Evolutionary conservation across 2,113 vertebrate species (phyloP).

Genomic region (Vidua macroura): DNA sequence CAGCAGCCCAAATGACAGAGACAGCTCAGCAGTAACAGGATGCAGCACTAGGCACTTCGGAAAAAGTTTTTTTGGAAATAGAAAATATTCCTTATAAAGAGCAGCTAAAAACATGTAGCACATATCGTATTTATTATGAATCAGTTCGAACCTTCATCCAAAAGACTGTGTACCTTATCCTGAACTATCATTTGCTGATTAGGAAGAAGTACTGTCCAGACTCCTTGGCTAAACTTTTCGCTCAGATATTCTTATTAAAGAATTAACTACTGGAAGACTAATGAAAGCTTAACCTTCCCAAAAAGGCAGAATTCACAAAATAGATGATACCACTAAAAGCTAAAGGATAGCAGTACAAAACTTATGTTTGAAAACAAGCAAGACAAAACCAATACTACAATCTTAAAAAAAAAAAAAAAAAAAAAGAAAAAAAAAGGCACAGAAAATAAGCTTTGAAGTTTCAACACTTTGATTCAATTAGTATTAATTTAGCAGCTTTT

Average conservation of each 20-base stretch:
- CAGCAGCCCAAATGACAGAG: neutral
- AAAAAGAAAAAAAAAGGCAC: neutral
- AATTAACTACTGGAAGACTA: neutral
- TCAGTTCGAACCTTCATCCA: conserved; percentile 3
- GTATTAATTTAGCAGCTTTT: neutral
- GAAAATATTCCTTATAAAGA: neutral
- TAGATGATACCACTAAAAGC: neutral
- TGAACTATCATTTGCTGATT: neutral
- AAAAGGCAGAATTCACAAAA: neutral
- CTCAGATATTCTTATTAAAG: neutral
- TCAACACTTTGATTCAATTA: neutral
- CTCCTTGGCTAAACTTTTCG: neutral
- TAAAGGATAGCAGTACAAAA: neutral
- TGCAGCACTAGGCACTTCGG: neutral
- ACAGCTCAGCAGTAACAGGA: neutral
- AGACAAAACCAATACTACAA: neutral
- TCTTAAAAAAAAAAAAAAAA: too few species aligned
- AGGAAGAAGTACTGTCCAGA: neutral
- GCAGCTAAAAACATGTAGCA: neutral
- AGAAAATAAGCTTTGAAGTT: neutral
- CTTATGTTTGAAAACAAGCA: neutral
- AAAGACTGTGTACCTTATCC: neutral
- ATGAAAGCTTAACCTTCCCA: neutral
- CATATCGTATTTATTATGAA: neutral
- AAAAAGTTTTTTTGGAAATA: neutral